Evolutionary conservation across 2,113 vertebrate genomes (phyloP), one percentile per base, ranked within the genome.

Genomic region (Salminus brasiliensis): DNA sequence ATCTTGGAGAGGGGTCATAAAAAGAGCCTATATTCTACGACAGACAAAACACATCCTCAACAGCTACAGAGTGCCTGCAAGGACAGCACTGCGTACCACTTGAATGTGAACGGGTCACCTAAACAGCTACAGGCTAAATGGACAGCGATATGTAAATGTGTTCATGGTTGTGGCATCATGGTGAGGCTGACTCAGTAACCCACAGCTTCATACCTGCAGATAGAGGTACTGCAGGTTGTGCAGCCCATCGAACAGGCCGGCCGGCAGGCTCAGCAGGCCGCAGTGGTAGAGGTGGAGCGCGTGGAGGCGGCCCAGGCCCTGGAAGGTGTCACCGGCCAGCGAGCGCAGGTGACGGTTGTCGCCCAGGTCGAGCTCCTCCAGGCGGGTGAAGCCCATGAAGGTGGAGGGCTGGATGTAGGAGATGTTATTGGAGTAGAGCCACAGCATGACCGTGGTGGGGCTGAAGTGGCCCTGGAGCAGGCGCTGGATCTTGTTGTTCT

Each of bases 371-470:
- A 99, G 93, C 88, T 99, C 97, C 85, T 99, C 97, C 83, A 99
- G 91, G 79, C 95, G 97, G 80, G 93, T 86, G 0, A 99, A 98
- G 82, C 96, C 97, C 0, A 93, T 92, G n/a, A 99, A 99, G 77
- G 97, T 95, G 85, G 91, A 93, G 11, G 97, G 96, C 83, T 98
- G 95, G 7, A 99, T 96, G 91, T 95, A 96, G 85, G 96, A 96
- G 88, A 99, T 95, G 88, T 99, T 98, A 91, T 99, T 99, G 90
- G 97, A 97, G 87, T 98, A 99, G 81, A 99, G 94, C 97, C 97
- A 98, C 79, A 99, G 90, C 88, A 95, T 98, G 89, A 96, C 95
- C 81, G 95, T 95, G 85, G 95, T 93, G 0, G 97, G 95, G 79
- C 95, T 96, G 93, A 99, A 98, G 91, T 97, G 96, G 74, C 96